Base-by-base conservation (phyloP, 2,888 invertebrate genomes). In the Candidula unifasciata region DNA sequence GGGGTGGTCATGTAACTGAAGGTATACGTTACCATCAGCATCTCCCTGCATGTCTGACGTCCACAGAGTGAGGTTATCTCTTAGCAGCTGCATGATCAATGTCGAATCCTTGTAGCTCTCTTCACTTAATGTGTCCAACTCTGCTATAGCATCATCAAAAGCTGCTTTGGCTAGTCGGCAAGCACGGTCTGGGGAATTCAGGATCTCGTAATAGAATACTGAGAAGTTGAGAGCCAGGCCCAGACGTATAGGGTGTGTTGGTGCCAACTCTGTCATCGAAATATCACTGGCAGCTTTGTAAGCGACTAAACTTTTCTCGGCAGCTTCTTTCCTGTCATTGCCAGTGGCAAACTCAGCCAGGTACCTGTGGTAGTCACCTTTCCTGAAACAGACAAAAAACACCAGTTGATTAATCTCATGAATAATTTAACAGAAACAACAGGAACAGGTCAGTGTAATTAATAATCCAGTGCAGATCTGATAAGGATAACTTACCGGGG, bases 51-150 rank as follows among this genome's bases (percentile, higher is more conserved):
- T 98, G 95, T 99, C 99, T 94, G 98, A 98, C 94, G 98, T 99
- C 99, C 99, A 99, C 93, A 99, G 96, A 94, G 99, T 99, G 93
- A 99, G 96, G 95, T 99, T 99, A 95, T 99, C 99, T 95, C 99
- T 96, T 95, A 99, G 96, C 94, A 99, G 96, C 95, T 99, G 99
- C 99, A 99, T 99, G 95, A 99, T 99, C 93, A 99, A 96, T 93
- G 99, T 99, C 91, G 98, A 98, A 96, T 99, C 99, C 96, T 94
- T 93, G 96, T 99, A 99, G 95, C 97, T 98, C 95, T 99, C 99
- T 95, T 99, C 99, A 92, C 97, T 97, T 91, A 99, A 96, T 90
- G 98, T 98, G 95, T 99, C 99, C 93, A 99, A 95, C 95, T 99
- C 99, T 90, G 98, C 98, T 95, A 99, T 99, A 92, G 99, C 99